Conservation (phyloP, 2,888 invertebrate genomes). For the Acrobasis repandana region DNA sequence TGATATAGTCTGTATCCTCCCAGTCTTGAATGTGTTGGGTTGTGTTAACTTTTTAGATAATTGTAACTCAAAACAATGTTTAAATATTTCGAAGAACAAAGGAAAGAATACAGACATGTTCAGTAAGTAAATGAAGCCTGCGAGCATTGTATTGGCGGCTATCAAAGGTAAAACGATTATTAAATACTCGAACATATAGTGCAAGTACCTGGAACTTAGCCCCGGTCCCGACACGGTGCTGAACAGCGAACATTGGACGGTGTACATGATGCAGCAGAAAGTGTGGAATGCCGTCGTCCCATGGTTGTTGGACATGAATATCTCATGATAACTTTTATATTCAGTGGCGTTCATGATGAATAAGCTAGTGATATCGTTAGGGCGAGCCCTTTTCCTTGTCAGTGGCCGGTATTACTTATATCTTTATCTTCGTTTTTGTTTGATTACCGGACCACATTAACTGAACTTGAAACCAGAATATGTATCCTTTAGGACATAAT, state of each 20-base stretch:
- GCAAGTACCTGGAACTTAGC: slow-evolving; percentile 35
- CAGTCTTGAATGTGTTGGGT: slow-evolving; percentile 42
- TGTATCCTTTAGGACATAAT: too few species aligned
- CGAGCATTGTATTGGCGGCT: slow-evolving; percentile 79
- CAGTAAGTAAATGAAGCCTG: slow-evolving; percentile 56
- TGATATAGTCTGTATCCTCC: slow-evolving; percentile 80
- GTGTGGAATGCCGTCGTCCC: slow-evolving; percentile 81
- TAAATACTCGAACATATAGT: slow-evolving; percentile 80
- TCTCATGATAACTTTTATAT: slow-evolving; percentile 77
- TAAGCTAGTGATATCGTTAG: neutral
- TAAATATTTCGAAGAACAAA: slow-evolving; percentile 41
- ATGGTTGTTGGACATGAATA: slow-evolving; percentile 79
- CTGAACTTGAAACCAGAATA: too few species aligned
- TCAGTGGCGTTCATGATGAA: slow-evolving; percentile 54
- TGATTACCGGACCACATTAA: too few species aligned
- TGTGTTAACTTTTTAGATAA: slow-evolving; percentile 33
- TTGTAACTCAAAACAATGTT: slow-evolving; percentile 31
- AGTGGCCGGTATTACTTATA: neutral
- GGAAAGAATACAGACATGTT: slow-evolving; percentile 53
- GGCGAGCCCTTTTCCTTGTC: slow-evolving; percentile 17
- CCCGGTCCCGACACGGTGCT: slow-evolving; percentile 45
- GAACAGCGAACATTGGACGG: slow-evolving; percentile 60
- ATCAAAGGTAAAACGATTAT: slow-evolving; percentile 81
- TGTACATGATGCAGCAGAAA: slow-evolving; percentile 65
- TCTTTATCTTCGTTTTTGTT: too few species aligned